These are phyloP conservation scores for Tauraco hartlaubi DNA, from an alignment of 2,797 vertebrate species.

Conservation along the genomic window DNA sequence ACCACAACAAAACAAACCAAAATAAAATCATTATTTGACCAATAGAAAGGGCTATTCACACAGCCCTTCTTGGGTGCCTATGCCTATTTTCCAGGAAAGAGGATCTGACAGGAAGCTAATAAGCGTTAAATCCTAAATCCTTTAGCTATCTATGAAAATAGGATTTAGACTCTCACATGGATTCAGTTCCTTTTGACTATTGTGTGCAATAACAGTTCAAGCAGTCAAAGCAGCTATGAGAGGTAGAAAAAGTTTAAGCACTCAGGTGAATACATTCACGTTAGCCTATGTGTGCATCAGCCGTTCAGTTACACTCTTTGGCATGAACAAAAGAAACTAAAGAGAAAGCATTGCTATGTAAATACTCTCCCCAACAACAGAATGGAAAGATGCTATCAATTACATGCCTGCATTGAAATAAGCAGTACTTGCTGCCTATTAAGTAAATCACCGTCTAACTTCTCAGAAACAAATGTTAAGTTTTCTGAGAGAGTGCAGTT, in stretches of 20 bases:
- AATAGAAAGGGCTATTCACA: not conserved
- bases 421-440: not conserved
- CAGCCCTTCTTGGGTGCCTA: not conserved
- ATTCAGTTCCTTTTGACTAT: not conserved
- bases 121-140: not conserved
- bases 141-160: not conserved
- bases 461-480: not conserved
- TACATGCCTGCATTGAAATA: not conserved
- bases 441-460: not conserved
- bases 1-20: not conserved
- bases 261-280: not conserved
- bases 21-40: not conserved
- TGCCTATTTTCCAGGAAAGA: not conserved
- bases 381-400: not conserved
- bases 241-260: conserved; percentile 41
- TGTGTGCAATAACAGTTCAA: not conserved
- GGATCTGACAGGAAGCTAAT: not conserved
- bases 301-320: conserved; percentile 26
- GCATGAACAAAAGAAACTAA: not conserved
- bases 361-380: not conserved
- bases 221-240: not conserved
- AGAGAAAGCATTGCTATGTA: not conserved
- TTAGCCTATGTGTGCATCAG: not conserved
- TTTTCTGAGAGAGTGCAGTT: not conserved
- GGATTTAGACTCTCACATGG: not conserved